Base-by-base conservation (phyloP, 2,888 invertebrate genomes). In the Mythimna pallens region DNA sequence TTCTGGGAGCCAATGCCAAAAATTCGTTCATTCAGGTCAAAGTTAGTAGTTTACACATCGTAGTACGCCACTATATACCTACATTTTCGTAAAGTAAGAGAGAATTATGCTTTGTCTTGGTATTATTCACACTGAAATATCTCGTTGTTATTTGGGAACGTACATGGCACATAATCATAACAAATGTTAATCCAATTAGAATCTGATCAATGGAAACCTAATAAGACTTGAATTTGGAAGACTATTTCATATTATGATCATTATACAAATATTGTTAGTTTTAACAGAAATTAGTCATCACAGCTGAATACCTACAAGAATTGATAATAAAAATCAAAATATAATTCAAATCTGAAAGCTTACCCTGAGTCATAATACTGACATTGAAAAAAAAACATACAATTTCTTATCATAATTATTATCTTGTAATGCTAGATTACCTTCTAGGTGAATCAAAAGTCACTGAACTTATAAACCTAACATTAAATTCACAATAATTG, bases 1-100 rank as follows among this genome's bases (percentile, higher is more conserved):
- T 79, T 92, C 82, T 86, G 77, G 75, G 72, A 75, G 73, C 62
- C 78, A 69, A 80, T 88, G 85, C 84, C 85, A 87, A 85, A 81
- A 77, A 73, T 76, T 73, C 63, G 22, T 67, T 70, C 66, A 80
- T 76, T 74, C 68, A 76, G 63, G 65, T 79, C 74, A 75, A 74
- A 84, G 59, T 52, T 62, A 71, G 59, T 62, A 64, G 61, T 67
- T 66, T 58, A 82, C 25, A 50, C 52, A 55, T 43, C 36, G 22
- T 57, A 36, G 20, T 62, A 36, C 10, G 30, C 22, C 62, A 50
- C n/a, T 50, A 67, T 22, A 25, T 59, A 80, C 75, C 65, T 74
- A 40, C 75, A 65, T 80, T 74, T 57, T 43, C 20, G 1, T 7
- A 65, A 67, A 71, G 43, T 22, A 30, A 40, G 10, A 55, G 8